Base-by-base conservation (phyloP, 2,113 vertebrate genomes). In the Clarias gariepinus region DNA sequence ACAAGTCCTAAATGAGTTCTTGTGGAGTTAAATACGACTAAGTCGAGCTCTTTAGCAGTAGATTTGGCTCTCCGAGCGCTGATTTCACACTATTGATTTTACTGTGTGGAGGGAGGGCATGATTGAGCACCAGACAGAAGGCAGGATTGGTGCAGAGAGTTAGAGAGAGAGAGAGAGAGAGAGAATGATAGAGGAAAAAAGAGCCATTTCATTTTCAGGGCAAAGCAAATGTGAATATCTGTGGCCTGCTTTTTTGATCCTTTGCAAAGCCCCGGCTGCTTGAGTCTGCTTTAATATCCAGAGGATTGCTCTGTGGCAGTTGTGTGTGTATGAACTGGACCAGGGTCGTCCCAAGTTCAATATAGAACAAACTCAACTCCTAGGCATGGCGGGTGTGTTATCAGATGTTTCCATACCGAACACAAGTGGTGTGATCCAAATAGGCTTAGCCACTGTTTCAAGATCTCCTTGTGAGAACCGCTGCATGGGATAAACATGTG, bases 71-170 rank as follows among this genome's bases (percentile, higher is more conserved):
- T 83, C 86, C 86, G 66, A 81, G 81, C 68, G 81, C 61, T 69
- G 81, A 87, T 87, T 87, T 87, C 86, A 87, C 68, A 87, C 81
- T 87, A 87, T 87, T 68, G 86, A 87, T 87, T 87, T 87, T 68
- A 83, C 69, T 66, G 60, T 77, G 81, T 11, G 66, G 83, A 73
- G 52, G 58, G 52, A 36, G 30, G 52, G 86, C 53, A 83, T 52
- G 58, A 86, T 81, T 28, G 66, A 81, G 85, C 28, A 76, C 55
- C 85, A 86, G 30, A 55, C 9, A 68, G 60, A 53, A 30, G 13
- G n/a, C n/a, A 58, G 63, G 76, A 81, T 79, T 81, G 78, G 13
- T 25, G 28, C 66, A 36, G 57, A 64, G 36, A 12, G 36, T 33
- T 19, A 58, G 18, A 1, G 2, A 36, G 47, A 64, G 58, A 47